These are phyloP conservation scores for Cylas formicarius DNA, from an alignment of 1,140 invertebrate genomes.

Conservation along the genomic window DNA sequence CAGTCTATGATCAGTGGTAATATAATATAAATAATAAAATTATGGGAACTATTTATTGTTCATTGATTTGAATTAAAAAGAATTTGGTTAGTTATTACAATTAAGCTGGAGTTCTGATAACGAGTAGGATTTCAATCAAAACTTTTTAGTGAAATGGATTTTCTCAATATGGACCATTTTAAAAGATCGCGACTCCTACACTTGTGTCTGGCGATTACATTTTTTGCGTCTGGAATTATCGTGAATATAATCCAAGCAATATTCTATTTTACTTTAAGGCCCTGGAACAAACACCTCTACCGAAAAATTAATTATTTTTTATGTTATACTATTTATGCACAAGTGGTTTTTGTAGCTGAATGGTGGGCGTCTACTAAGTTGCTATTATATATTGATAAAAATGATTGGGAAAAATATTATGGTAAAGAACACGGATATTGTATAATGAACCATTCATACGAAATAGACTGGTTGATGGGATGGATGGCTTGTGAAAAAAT, in stretches of 20 bases:
- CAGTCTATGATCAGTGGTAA: too few species aligned
- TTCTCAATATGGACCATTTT: slow-evolving; percentile 38
- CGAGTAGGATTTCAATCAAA: too few species aligned
- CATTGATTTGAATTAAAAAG: too few species aligned
- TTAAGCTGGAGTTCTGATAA: too few species aligned
- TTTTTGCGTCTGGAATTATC: slow-evolving; percentile 81
- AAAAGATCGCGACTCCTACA: slow-evolving; percentile 61
- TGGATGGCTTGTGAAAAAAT: slow-evolving; percentile 79
- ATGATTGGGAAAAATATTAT: slow-evolving; percentile 70
- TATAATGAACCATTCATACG: slow-evolving; percentile 93
- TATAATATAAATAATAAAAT: too few species aligned
- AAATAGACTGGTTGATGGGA: slow-evolving; percentile 90
- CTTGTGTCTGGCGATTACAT: slow-evolving; percentile 79
- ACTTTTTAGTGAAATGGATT: too few species aligned
- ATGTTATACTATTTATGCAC: slow-evolving; percentile 80
- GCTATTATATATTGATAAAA: slow-evolving; percentile 67
- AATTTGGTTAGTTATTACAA: too few species aligned
- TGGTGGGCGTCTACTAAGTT: slow-evolving; percentile 83
- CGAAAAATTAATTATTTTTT: slow-evolving; percentile 89
- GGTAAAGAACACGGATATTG: slow-evolving; percentile 84
- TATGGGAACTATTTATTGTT: too few species aligned
- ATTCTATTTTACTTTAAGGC: slow-evolving; percentile 67
- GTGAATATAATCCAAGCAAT: slow-evolving; percentile 75
- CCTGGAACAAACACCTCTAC: slow-evolving; percentile 68
- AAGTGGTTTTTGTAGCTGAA: slow-evolving; percentile 85